Evolutionary conservation across 2,888 invertebrate species (phyloP).

Genomic region (Pterostichus niger): DNA sequence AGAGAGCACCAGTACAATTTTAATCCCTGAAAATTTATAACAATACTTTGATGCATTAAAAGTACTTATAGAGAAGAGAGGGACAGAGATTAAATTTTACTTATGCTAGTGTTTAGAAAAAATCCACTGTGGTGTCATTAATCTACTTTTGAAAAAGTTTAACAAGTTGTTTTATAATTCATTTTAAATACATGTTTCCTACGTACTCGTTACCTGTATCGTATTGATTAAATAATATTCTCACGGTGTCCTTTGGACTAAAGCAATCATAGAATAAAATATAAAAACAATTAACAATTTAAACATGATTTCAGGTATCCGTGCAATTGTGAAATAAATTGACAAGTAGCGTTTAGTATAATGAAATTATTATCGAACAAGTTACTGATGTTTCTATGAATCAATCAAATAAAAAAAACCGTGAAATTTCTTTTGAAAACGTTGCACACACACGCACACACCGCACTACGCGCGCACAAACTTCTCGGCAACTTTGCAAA

Average conservation of each 20-base stretch:
- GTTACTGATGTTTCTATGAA: constrained; percentile 15
- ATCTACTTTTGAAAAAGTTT: constrained; percentile 13
- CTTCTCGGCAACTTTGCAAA: constrained; percentile 77
- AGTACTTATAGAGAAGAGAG: too few relatives aligned
- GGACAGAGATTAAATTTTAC: background rate
- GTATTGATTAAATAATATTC: constrained; percentile 62
- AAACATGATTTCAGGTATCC: constrained; percentile 1
- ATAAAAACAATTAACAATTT: constrained; percentile 26
- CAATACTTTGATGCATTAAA: too few relatives aligned
- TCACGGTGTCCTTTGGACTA: constrained; percentile 43
- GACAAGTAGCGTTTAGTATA: constrained; percentile 1
- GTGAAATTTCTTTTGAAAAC: constrained; percentile 50
- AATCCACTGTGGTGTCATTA: background rate
- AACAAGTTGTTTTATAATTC: constrained; percentile 43
- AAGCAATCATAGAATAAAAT: constrained; percentile 7
- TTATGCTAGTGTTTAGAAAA: background rate
- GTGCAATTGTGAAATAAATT: constrained; percentile 5
- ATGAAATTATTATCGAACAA: background rate
- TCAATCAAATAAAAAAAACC: constrained; percentile 20
- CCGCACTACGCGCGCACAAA: constrained; percentile 71
- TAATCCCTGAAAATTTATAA: background rate
- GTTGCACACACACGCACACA: constrained; percentile 42
- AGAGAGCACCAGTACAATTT: constrained; percentile 19
- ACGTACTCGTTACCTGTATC: constrained; percentile 54
- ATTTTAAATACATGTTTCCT: constrained; percentile 55